Evolutionary conservation across 2,113 vertebrate species (phyloP).

Genomic region (Callospermophilus lateralis): DNA sequence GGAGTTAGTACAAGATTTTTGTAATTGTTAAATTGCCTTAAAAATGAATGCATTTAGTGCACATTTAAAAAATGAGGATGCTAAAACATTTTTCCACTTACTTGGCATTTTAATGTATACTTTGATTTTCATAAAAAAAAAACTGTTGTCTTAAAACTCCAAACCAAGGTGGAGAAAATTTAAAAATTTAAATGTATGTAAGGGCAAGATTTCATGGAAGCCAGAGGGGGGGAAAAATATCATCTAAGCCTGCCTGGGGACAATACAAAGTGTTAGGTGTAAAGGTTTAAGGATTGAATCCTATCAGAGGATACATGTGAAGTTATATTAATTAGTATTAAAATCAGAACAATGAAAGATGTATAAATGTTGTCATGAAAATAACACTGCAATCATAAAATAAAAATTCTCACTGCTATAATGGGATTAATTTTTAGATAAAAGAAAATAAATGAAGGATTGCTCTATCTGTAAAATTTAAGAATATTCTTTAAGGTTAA

Average conservation of each 20-base stretch:
- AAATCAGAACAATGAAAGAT: neutral
- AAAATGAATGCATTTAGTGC: neutral
- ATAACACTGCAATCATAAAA: neutral
- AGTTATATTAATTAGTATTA: neutral
- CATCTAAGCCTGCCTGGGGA: neutral
- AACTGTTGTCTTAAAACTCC: neutral
- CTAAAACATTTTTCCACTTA: neutral
- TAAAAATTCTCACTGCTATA: neutral
- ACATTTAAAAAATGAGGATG: neutral
- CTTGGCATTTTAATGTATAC: neutral
- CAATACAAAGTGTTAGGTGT: no score
- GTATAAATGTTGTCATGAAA: neutral
- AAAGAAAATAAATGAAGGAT: neutral
- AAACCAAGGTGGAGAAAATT: neutral
- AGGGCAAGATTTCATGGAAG: neutral
- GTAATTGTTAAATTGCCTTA: neutral
- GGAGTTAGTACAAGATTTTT: neutral
- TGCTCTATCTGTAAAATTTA: neutral
- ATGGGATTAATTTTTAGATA: neutral
- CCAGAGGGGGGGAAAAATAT: neutral
- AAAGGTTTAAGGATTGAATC: neutral
- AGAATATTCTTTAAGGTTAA: neutral
- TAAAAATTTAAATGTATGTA: neutral
- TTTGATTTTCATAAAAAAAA: neutral
- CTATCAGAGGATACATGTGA: neutral